Conservation (phyloP, 2,888 invertebrate species). For the Tuberolachnus salignus region DNA sequence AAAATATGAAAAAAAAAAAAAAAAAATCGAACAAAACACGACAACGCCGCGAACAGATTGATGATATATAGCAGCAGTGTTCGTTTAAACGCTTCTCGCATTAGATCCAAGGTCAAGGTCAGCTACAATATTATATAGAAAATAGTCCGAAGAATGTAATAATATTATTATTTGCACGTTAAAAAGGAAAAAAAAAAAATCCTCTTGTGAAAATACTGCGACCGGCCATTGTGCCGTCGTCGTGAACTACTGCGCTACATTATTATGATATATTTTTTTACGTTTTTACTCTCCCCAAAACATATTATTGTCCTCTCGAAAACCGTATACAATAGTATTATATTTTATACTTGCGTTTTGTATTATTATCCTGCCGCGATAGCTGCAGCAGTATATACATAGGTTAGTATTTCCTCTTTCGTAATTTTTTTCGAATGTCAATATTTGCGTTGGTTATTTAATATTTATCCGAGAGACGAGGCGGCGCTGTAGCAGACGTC, state of each 20-base stretch:
- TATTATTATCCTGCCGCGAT: no score
- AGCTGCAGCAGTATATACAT: no score
- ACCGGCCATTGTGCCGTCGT: neutral
- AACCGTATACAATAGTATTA: no score
- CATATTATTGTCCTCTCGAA: neutral
- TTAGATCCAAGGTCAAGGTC: constrained; percentile 31
- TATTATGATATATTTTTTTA: neutral
- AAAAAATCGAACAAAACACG: neutral
- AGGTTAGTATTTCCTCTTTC: no score
- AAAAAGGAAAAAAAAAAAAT: neutral
- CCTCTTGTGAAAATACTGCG: neutral
- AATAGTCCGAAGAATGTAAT: constrained; percentile 2
- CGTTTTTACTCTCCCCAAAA: neutral
- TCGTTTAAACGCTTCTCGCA: neutral
- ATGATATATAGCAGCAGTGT: neutral
- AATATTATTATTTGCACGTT: neutral
- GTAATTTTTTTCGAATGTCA: neutral
- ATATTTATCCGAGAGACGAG: no score
- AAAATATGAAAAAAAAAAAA: constrained; percentile 9
- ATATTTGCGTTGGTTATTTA: neutral
- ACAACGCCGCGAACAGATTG: neutral
- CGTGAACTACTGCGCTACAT: neutral
- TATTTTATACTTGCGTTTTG: no score
- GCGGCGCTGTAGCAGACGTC: no score
- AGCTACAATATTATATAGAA: neutral